Evolutionary conservation across 1,140 invertebrate genomes (phyloP), one percentile per base, ranked within the genome.

Genomic region (Harlomillsia oculata): DNA sequence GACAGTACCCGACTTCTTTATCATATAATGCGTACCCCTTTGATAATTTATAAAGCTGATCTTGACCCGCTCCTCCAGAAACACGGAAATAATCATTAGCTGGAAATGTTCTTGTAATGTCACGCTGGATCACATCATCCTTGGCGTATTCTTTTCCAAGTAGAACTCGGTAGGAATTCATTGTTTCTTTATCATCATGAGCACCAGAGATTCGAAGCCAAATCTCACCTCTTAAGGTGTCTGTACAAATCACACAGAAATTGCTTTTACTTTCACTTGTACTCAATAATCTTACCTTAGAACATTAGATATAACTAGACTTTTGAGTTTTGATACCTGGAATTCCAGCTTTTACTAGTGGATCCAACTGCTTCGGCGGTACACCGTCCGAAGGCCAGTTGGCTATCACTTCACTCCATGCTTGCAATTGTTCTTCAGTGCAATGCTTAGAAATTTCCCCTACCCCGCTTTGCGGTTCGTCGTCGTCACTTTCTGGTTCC

Each of bases 21-120:
- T 99, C 96, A 72, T 94, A 90, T 3, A 97, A 85, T 21, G 95
- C 90, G 73, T 99, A 99, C 0, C 94, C 96, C 73, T 93, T 89
- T 65, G 89, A 93, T 67, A 99, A 87, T 71, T 90, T 88, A 68
- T 92, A 94, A 23, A 99, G 75, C 25, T 91, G 85, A 72, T 98
- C 93, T 75, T 99, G 96, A 0, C 95, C 93, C 76, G 77, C 73
- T 9, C 89, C 89, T 51, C 89, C 89, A 40, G 80, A 82, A 71
- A 94, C 89, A 73, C 91, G 91, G 74, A 99, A 99, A 74, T 87
- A 96, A 69, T 97, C 91, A 74, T 99, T 93, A 30, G 93, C 96
- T 21, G 97, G 95, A 77, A 98, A 99, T 43, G 96, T 99, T 66
- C 96, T 79, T 66, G 96, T 91, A 57, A 99, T 97, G 71, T 99